phyloP scores from a whole-genome alignment of 1,140 invertebrate species.

The Pinna nobilis region DNA sequence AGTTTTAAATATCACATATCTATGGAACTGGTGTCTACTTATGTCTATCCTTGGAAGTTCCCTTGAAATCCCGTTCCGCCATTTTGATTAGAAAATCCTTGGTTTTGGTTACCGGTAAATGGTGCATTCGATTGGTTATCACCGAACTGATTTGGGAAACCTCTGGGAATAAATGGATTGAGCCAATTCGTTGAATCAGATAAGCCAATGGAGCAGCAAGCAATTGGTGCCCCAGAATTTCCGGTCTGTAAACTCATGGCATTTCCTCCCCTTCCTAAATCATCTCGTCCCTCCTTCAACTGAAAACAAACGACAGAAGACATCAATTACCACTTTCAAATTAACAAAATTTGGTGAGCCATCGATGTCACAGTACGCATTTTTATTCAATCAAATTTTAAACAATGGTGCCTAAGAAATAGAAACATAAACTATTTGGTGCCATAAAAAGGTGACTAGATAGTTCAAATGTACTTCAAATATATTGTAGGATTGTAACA shows the following conservation, averaged over 20 bases:
- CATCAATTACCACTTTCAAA: not conserved
- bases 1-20: not conserved
- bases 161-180: constrained; percentile 28
- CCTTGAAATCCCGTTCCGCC: constrained; percentile 3
- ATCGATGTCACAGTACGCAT: too few relatives aligned
- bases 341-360: not conserved
- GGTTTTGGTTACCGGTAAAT: not conserved
- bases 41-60: constrained; percentile 10
- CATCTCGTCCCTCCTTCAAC: constrained; percentile 72
- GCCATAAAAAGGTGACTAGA: too few relatives aligned
- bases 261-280: constrained; percentile 76
- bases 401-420: too few relatives aligned
- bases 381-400: too few relatives aligned
- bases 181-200: constrained; percentile 42
- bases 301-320: constrained; percentile 2
- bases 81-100: not conserved
- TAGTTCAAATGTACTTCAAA: too few relatives aligned
- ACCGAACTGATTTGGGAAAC: not conserved
- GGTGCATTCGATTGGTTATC: not conserved
- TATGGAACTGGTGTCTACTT: not conserved
- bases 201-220: constrained; percentile 76
- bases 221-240: constrained; percentile 76
- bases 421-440: too few relatives aligned
- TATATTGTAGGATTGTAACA: too few relatives aligned
- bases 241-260: constrained; percentile 76